Conservation (phyloP, 2,888 invertebrate species). For the Octodonta nipae region DNA sequence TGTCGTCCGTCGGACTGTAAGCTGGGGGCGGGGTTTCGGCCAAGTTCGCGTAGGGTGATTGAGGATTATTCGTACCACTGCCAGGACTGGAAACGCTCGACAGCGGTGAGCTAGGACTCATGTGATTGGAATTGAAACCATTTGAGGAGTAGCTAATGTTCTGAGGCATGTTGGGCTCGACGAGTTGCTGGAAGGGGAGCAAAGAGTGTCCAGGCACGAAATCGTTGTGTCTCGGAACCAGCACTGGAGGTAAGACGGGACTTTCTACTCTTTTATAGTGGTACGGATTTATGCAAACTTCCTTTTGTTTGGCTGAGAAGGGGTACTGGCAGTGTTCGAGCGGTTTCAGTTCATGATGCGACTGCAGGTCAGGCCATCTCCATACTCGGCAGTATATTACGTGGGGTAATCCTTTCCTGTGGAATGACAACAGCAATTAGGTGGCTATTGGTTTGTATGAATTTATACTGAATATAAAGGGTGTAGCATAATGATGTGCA, state of each 20-base stretch:
- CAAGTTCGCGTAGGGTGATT: conserved; percentile 62
- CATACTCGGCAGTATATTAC: conserved; percentile 98
- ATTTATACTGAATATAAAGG: too few relatives aligned
- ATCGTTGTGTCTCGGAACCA: conserved; percentile 94
- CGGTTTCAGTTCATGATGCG: conserved; percentile 95
- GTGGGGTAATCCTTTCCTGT: conserved; percentile 94
- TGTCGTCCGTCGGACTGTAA: conserved; percentile 81
- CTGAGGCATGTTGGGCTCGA: conserved; percentile 87
- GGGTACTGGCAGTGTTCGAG: conserved; percentile 91
- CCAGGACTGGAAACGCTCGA: conserved; percentile 52
- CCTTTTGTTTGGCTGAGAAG: conserved; percentile 93
- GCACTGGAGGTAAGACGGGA: conserved; percentile 90
- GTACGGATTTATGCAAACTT: conserved; percentile 99
- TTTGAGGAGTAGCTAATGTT: conserved; percentile 71
- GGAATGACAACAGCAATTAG: too few relatives aligned
- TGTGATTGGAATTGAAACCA: conserved; percentile 53
- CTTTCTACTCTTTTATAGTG: conserved; percentile 97
- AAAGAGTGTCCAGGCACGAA: conserved; percentile 83
- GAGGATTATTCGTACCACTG: conserved; percentile 42
- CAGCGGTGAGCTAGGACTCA: conserved; percentile 46
- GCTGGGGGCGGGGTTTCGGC: conserved; percentile 92
- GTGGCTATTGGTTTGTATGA: too few relatives aligned
- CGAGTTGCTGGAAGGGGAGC: conserved; percentile 71
- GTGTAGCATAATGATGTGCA: too few relatives aligned
- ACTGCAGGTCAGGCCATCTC: conserved; percentile 98